Conservation (phyloP, 2,113 vertebrate genomes). For the Todiramphus saurophagus region DNA sequence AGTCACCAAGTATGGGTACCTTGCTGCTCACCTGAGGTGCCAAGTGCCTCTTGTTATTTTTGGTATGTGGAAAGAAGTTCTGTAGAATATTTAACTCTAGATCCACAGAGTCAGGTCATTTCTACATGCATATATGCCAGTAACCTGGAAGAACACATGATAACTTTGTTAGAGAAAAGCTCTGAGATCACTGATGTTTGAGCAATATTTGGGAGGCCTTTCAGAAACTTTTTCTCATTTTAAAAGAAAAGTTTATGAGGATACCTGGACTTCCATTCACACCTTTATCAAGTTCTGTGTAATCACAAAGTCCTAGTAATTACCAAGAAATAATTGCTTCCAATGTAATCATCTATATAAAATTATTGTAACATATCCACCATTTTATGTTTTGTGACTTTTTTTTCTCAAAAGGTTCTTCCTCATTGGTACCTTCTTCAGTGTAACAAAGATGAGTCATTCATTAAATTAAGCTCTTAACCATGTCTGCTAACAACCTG, state of each 20-base stretch:
- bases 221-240: neutral
- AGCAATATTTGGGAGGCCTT: neutral
- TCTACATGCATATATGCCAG: neutral
- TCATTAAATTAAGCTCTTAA: neutral
- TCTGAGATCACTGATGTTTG: accelerated
- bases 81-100: neutral
- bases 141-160: neutral
- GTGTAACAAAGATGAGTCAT: neutral
- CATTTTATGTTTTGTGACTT: neutral
- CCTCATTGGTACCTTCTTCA: neutral
- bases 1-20: neutral
- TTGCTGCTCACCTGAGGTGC: neutral
- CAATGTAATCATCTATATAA: neutral
- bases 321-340: neutral
- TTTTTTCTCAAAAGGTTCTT: neutral
- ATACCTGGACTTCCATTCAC: neutral
- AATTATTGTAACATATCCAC: neutral
- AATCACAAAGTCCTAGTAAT: neutral
- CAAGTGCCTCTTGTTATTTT: neutral
- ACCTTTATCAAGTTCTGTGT: neutral
- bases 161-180: neutral
- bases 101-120: neutral
- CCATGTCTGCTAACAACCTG: neutral
- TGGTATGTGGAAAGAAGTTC: neutral
- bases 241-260: neutral